Base-by-base conservation (phyloP, 2,888 invertebrate genomes). In the Mythimna pallens region DNA sequence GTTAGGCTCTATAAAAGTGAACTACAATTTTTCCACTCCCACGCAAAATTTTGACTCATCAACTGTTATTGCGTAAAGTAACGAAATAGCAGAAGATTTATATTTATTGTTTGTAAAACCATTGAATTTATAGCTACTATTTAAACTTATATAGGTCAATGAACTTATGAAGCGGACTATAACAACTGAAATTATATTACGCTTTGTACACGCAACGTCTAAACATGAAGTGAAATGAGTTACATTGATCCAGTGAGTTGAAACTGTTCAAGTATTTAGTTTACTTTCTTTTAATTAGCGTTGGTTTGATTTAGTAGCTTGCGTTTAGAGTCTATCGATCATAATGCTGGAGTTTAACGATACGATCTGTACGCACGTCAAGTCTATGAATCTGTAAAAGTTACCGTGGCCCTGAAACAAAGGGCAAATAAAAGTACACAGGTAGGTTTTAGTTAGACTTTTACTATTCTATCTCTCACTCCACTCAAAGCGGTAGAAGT, bases 61-160 rank as follows among this genome's bases (percentile, higher is more conserved):
- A 14, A 63, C 55, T 61, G 65, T 81, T 83, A 82, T 79, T 82
- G 77, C 85, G 64, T 81, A 86, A 80, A 81, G 74, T 65, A 83
- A 84, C 74, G 71, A 77, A 69, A 78, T 63, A 61, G 50, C 65
- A 61, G 72, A 86, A 71, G 81, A 85, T 87, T 87, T 86, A 86
- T 81, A 65, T 75, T 75, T 70, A 81, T 78, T 75, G 74, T 84
- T 78, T 81, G 59, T 76, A 73, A 78, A 83, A 79, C 75, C 55
- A 71, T 74, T 69, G 40, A 80, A 80, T 82, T 76, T 82, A 76
- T 81, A 81, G 73, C 67, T 59, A 71, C 75, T 74, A 20, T 82
- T 74, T 58, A 66, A 80, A 72, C 22, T 57, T 70, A 85, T 79
- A 12, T 84, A 81, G 88, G 87, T 79, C 82, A 74, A 82, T 70